These are phyloP conservation scores for Botrylloides violaceus DNA, from an alignment of 23 tunicate genomes.

Conservation along the genomic window DNA sequence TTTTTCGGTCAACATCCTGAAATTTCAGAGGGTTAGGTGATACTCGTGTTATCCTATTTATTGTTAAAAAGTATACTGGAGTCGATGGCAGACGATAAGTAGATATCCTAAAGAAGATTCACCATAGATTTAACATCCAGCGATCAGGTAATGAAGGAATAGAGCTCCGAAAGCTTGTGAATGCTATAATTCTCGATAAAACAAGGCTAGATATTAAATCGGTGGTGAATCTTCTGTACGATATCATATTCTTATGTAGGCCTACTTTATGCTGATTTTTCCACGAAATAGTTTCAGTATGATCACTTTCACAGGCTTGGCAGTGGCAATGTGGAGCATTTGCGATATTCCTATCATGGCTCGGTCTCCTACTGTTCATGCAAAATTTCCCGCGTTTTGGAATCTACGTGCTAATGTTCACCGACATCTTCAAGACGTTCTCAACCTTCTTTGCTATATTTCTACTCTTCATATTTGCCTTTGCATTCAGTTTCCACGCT, in stretches of 20 bases:
- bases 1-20: too few relatives aligned
- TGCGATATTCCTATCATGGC: conserved; percentile 82
- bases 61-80: background rate
- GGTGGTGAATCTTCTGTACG: too few relatives aligned
- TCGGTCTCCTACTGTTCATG: conserved; percentile 84
- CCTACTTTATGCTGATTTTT: background rate
- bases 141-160: too few relatives aligned
- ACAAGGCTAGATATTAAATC: too few relatives aligned
- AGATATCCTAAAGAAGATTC: too few relatives aligned
- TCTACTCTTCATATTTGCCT: conserved; percentile 83
- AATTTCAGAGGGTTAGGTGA: too few relatives aligned
- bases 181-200: too few relatives aligned
- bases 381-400: conserved; percentile 92
- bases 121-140: too few relatives aligned
- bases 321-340: conserved; percentile 97
- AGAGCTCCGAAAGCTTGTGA: too few relatives aligned
- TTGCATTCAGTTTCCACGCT: conserved; percentile 85
- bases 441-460: conserved; percentile 66
- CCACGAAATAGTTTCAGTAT: background rate
- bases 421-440: conserved; percentile 70
- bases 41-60: too few relatives aligned
- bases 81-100: too few relatives aligned
- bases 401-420: conserved; percentile 90
- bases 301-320: conserved; percentile 48
- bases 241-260: background rate